These are phyloP conservation scores for Muricea muricata DNA, from an alignment of 92 coral and sea anemone species.

Conservation along the genomic window DNA sequence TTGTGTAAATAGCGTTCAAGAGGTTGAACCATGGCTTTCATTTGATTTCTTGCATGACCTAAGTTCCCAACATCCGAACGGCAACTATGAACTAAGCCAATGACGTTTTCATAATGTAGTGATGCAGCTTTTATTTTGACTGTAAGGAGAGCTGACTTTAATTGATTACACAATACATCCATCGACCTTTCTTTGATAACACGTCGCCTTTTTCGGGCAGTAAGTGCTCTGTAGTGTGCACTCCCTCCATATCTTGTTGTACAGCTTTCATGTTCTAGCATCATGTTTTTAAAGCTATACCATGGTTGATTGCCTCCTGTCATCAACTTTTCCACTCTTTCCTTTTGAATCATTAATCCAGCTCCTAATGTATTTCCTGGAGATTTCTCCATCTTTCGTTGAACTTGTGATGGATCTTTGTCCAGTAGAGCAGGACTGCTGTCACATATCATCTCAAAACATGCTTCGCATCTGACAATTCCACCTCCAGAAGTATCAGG, in stretches of 20 bases:
- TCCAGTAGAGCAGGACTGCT: conserved; percentile 36
- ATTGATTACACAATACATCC: conserved; percentile 28
- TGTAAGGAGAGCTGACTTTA: conserved; percentile 27
- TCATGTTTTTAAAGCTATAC: conserved; percentile 38
- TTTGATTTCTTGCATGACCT: conserved; percentile 46
- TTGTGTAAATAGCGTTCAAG: conserved; percentile 33
- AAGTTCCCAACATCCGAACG: conserved; percentile 42
- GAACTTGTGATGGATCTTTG: conserved; percentile 31
- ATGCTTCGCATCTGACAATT: conserved; percentile 35
- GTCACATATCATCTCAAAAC: conserved; percentile 47
- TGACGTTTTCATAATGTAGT: conserved; percentile 28
- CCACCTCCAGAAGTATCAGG: conserved; percentile 33
- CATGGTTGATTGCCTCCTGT: conserved; percentile 48
- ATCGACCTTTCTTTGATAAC: background rate
- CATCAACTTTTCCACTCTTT: conserved; percentile 35
- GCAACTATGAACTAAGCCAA: conserved; percentile 34
- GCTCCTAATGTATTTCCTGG: conserved; percentile 32
- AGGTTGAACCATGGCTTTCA: conserved; percentile 44
- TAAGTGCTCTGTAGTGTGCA: conserved; percentile 33
- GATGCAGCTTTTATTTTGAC: conserved; percentile 39
- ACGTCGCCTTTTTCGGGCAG: conserved; percentile 13
- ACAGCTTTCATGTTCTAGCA: conserved; percentile 45
- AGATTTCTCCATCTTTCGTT: conserved; percentile 27
- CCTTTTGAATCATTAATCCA: conserved; percentile 38
- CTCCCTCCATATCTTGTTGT: conserved; percentile 29